Evolutionary conservation across 2,797 vertebrate species (phyloP).

Genomic region (Macropodus opercularis): DNA sequence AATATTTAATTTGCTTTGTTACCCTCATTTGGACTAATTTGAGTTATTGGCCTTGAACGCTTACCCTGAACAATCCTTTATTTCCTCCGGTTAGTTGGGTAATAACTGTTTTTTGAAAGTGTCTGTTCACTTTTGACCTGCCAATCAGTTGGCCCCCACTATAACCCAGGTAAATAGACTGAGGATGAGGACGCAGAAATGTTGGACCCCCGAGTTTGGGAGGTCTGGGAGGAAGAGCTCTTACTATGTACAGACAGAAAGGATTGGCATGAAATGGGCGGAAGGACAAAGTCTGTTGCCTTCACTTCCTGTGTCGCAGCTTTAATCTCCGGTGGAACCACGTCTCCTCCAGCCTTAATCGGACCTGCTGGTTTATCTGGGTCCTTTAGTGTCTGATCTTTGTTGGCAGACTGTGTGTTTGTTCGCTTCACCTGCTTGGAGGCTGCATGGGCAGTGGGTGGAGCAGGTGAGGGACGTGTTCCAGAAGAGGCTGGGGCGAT

Average conservation of each 20-base stretch:
- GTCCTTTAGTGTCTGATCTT: neutral
- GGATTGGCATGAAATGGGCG: conserved; percentile 64
- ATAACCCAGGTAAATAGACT: conserved; percentile 41
- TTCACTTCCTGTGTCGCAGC: conserved; percentile 41
- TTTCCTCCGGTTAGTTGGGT: too few relatives aligned
- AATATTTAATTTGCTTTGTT: too few relatives aligned
- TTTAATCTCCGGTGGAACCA: neutral
- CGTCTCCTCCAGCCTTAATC: neutral
- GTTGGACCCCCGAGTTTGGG: conserved; percentile 20
- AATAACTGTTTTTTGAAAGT: neutral
- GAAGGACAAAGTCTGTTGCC: conserved; percentile 67
- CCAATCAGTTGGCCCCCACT: neutral
- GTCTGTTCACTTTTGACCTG: neutral
- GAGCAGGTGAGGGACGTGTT: conserved; percentile 11
- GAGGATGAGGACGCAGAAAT: conserved; percentile 42
- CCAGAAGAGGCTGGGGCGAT: neutral
- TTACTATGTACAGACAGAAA: conserved; percentile 28
- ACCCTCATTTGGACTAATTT: too few relatives aligned
- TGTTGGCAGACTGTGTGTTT: neutral
- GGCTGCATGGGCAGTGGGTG: neutral
- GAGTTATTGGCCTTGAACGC: too few relatives aligned
- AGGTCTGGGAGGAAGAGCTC: conserved; percentile 28
- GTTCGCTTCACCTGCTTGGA: conserved; percentile 15
- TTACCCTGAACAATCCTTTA: too few relatives aligned
- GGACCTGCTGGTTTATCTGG: neutral